Conservation (phyloP, 2,797 vertebrate species). For the Melopsittacus undulatus region DNA sequence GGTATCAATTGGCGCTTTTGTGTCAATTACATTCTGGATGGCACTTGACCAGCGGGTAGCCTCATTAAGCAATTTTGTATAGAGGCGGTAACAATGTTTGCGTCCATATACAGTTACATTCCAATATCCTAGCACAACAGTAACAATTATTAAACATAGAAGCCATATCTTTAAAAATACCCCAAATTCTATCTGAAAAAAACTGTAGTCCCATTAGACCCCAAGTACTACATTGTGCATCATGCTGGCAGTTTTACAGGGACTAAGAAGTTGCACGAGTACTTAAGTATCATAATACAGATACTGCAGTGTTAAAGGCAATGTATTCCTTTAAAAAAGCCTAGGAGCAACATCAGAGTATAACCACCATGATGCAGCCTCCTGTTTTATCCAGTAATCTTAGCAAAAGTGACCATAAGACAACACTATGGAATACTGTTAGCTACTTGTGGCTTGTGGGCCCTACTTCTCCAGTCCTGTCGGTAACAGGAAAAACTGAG, state of each 20-base stretch:
- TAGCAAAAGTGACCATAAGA: not conserved
- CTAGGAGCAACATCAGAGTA: not conserved
- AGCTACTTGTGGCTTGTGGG: not conserved
- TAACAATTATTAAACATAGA: not conserved
- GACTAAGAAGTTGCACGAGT: accelerated
- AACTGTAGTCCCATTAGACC: not conserved
- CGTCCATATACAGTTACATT: constrained; percentile 90
- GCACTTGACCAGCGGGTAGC: constrained; percentile 91
- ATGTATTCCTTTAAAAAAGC: not conserved
- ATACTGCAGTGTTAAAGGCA: not conserved
- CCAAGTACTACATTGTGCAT: not conserved
- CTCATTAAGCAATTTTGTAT: constrained; percentile 93
- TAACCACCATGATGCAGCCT: not conserved
- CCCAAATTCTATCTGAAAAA: not conserved
- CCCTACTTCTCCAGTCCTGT: not conserved
- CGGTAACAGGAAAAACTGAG: not conserved
- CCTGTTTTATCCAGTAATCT: not conserved
- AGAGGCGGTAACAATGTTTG: constrained; percentile 93
- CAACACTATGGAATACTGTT: not conserved
- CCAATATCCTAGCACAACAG: constrained; percentile 87
- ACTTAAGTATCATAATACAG: not conserved
- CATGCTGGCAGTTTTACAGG: not conserved
- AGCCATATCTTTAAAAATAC: not conserved
- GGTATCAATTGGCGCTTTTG: constrained; percentile 93
- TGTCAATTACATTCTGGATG: constrained; percentile 94